Evolutionary conservation across 2,797 vertebrate species (phyloP).

Genomic region (Meriones psammophilus): DNA sequence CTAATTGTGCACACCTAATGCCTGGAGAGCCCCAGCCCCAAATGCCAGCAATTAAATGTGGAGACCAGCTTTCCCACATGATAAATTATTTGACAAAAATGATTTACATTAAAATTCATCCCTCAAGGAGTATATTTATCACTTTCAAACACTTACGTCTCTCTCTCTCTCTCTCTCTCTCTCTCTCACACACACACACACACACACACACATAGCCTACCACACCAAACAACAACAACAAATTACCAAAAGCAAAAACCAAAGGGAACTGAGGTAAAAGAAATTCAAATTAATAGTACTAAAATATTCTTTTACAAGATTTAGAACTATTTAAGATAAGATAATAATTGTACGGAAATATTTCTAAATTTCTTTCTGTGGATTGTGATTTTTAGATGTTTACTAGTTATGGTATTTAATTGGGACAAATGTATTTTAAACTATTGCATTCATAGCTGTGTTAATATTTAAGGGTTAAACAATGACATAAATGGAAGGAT

Average conservation of each 20-base stretch:
- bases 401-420: conserved; percentile 63
- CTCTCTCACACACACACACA: background rate
- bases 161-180: too few species aligned
- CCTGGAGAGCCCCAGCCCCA: conserved; percentile 69
- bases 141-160: conserved; percentile 78
- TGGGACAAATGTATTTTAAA: conserved; percentile 66
- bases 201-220: background rate
- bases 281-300: conserved; percentile 72
- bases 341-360: conserved; percentile 71
- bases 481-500: conserved; percentile 12
- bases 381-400: conserved; percentile 32
- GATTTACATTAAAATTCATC: conserved; percentile 83
- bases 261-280: conserved; percentile 28
- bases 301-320: conserved; percentile 75
- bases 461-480: conserved; percentile 53
- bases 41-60: conserved; percentile 78
- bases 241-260: background rate
- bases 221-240: conserved; percentile 35
- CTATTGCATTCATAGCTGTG: background rate
- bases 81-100: conserved; percentile 84
- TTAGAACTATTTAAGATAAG: conserved; percentile 79
- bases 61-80: conserved; percentile 77
- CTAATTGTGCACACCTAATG: conserved; percentile 51
- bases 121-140: conserved; percentile 81
- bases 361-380: conserved; percentile 56